These are phyloP conservation scores for Rhinolophus sinicus DNA, from an alignment of 2,113 vertebrate species.

Conservation along the genomic window DNA sequence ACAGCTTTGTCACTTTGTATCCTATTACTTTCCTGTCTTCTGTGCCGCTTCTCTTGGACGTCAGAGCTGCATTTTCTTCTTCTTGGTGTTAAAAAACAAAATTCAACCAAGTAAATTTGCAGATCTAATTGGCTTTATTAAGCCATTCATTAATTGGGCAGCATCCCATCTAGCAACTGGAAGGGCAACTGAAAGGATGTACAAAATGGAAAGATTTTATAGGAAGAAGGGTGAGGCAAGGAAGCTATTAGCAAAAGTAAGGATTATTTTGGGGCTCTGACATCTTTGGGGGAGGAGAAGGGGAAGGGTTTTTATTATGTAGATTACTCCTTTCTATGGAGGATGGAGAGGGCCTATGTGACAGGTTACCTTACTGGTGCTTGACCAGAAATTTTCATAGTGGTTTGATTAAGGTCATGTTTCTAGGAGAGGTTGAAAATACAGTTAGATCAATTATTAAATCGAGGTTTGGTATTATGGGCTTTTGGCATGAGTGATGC, in stretches of 20 bases:
- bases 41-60: background rate
- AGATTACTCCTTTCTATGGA: background rate
- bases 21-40: background rate
- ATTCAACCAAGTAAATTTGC: background rate
- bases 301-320: background rate
- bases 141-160: background rate
- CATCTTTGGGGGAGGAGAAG: background rate
- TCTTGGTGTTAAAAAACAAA: background rate
- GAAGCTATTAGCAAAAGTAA: background rate
- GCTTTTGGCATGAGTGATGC: background rate
- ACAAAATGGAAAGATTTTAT: background rate
- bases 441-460: background rate
- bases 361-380: background rate
- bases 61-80: constrained; percentile 17
- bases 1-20: constrained; percentile 45
- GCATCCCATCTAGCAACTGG: background rate
- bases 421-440: background rate
- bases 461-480: background rate
- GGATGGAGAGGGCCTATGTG: background rate
- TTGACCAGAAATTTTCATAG: background rate
- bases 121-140: background rate
- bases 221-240: background rate
- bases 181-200: background rate
- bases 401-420: background rate
- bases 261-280: background rate